Evolutionary conservation across 2,113 vertebrate genomes (phyloP).

Genomic region (Vidua chalybeata): DNA sequence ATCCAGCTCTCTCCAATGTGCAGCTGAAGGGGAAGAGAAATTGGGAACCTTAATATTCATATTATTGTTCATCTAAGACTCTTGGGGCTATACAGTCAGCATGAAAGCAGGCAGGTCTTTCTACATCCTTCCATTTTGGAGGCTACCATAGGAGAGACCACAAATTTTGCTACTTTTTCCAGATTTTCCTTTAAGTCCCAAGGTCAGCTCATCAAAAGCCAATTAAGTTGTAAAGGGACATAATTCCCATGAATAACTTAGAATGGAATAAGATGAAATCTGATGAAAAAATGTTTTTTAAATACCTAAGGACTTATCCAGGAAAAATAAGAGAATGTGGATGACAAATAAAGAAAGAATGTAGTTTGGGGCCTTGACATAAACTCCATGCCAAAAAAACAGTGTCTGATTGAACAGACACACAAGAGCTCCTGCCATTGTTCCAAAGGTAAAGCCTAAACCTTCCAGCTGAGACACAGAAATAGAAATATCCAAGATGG

Average conservation of each 20-base stretch:
- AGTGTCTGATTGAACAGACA: neutral
- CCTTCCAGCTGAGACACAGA: neutral
- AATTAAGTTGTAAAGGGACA: constrained; percentile 63
- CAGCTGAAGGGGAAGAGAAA: neutral
- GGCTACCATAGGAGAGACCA: neutral
- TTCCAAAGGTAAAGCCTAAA: neutral
- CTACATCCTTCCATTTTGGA: neutral
- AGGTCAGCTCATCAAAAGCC: neutral
- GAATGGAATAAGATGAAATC: constrained; percentile 32
- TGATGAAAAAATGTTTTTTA: constrained; percentile 38
- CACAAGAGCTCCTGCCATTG: constrained; percentile 11
- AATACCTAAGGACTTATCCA: constrained; percentile 15
- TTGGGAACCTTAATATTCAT: neutral
- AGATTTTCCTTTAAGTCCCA: constrained; percentile 18
- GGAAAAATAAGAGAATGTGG: constrained; percentile 33
- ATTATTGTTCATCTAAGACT: neutral
- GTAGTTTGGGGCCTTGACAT: neutral
- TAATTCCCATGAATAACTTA: constrained; percentile 49
- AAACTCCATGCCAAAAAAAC: neutral
- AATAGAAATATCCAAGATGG: neutral
- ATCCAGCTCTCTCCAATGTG: neutral
- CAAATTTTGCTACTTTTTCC: neutral
- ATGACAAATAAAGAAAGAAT: constrained; percentile 33
- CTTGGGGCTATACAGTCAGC: neutral
- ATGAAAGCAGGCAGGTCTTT: neutral